Percentiles rank a stretch among this genome's conserved stretches.
Conservation (phyloP, 2,888 invertebrate species). For the Aproaerema taeniolella region DNA sequence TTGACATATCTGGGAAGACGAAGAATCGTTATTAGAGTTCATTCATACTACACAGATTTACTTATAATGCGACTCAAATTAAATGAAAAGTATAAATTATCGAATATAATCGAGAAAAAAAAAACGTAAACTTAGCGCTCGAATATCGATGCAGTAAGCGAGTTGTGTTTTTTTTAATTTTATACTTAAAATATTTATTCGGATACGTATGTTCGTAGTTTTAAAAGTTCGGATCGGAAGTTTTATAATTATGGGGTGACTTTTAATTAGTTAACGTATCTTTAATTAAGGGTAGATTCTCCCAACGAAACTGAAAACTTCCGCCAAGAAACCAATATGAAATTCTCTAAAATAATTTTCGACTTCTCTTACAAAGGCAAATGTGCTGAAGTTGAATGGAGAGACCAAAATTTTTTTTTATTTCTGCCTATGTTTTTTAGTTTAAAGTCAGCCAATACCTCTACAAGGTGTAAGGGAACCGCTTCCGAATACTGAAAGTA, state of each 20-base stretch:
- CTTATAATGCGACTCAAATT: too few species aligned
- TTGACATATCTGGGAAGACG: too few species aligned
- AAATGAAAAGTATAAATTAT: too few species aligned
- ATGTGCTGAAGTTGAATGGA: not conserved
- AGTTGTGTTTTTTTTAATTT: slow-evolving; percentile 72
- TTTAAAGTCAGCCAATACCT: too few species aligned
- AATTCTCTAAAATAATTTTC: not conserved
- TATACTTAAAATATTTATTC: slow-evolving; percentile 72
- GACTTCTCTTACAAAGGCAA: not conserved
- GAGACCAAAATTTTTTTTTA: too few species aligned
- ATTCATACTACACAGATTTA: too few species aligned
- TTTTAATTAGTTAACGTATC: not conserved
- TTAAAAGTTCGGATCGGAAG: slow-evolving; percentile 39
- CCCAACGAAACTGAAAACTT: not conserved
- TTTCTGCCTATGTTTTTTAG: too few species aligned
- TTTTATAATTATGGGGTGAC: slow-evolving; percentile 14
- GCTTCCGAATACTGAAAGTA: too few species aligned
- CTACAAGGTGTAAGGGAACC: too few species aligned
- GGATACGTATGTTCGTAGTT: slow-evolving; percentile 57
- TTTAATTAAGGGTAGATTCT: not conserved
- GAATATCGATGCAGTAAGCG: slow-evolving; percentile 56
- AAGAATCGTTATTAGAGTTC: too few species aligned
- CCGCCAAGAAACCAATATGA: not conserved
- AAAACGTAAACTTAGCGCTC: slow-evolving; percentile 34
- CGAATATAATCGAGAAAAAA: slow-evolving; percentile 3